Evolutionary conservation across 2,797 vertebrate genomes (phyloP).

Genomic region (Adelosebastes latens): DNA sequence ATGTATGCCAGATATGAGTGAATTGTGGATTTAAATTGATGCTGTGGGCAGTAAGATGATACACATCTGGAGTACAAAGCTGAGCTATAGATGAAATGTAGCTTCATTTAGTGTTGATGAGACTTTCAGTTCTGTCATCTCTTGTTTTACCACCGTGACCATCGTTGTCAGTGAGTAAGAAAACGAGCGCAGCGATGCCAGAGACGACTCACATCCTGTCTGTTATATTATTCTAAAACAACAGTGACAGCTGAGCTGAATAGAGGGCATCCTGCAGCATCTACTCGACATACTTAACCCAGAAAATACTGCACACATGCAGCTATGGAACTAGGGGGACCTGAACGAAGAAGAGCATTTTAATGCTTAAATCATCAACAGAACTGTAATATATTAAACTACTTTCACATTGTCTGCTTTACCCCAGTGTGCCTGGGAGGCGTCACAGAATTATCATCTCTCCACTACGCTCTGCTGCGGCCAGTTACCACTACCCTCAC

Average conservation of each 20-base stretch:
- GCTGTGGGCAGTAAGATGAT: neutral
- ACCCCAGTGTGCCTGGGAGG: no score
- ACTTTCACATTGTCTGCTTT: neutral
- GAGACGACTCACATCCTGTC: slow-evolving; percentile 20
- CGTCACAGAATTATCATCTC: neutral
- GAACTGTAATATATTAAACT: neutral
- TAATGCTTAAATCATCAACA: neutral
- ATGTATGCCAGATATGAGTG: neutral
- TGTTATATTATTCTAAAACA: slow-evolving; percentile 1
- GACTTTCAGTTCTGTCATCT: neutral
- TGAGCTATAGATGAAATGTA: neutral
- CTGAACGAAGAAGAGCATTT: neutral
- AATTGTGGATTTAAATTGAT: neutral
- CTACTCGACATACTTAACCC: neutral
- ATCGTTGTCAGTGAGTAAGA: neutral
- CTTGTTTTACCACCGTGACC: neutral
- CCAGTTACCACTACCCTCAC: neutral
- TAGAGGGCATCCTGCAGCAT: neutral
- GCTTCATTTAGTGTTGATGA: neutral
- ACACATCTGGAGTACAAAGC: neutral
- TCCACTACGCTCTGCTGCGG: neutral
- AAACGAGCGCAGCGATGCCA: neutral
- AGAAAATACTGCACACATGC: neutral
- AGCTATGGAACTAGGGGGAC: neutral
- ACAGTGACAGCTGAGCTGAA: neutral